Evolutionary conservation across 2,888 invertebrate genomes (phyloP).

Genomic region (Melikaiella ostensackeni): DNA sequence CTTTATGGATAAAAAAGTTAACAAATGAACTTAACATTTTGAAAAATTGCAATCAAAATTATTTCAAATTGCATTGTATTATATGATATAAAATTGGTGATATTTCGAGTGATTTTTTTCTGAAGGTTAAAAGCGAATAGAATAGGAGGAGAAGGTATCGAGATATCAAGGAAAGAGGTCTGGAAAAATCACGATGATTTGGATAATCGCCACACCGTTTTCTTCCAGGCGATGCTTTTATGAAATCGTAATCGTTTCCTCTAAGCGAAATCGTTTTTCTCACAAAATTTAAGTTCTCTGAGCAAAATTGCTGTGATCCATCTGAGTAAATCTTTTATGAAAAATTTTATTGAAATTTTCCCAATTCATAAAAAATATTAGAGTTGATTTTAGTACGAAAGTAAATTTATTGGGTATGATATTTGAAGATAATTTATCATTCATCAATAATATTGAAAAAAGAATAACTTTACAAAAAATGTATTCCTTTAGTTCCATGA

Average conservation of each 20-base stretch:
- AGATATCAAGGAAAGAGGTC: neutral
- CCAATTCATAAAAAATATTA: neutral
- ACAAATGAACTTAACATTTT: too few species aligned
- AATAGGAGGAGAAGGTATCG: neutral
- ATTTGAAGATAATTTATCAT: too few species aligned
- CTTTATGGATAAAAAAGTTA: too few species aligned
- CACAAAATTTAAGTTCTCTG: neutral
- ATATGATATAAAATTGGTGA: too few species aligned
- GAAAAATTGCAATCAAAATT: too few species aligned
- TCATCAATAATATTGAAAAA: too few species aligned
- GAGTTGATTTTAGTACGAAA: neutral
- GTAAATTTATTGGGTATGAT: too few species aligned
- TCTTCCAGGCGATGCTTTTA: neutral
- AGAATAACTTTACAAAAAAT: too few species aligned
- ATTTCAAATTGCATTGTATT: too few species aligned
- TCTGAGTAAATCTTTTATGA: neutral
- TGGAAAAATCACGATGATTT: neutral
- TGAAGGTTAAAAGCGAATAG: too few species aligned
- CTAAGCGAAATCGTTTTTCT: constrained; percentile 11
- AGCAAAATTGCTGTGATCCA: neutral
- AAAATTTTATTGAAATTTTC: neutral
- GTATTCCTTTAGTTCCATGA: too few species aligned
- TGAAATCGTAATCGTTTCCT: neutral
- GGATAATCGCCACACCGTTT: neutral
- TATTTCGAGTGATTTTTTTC: too few species aligned